Conservation (phyloP, 2,888 invertebrate genomes). For the Megaustenia siamemsis region DNA sequence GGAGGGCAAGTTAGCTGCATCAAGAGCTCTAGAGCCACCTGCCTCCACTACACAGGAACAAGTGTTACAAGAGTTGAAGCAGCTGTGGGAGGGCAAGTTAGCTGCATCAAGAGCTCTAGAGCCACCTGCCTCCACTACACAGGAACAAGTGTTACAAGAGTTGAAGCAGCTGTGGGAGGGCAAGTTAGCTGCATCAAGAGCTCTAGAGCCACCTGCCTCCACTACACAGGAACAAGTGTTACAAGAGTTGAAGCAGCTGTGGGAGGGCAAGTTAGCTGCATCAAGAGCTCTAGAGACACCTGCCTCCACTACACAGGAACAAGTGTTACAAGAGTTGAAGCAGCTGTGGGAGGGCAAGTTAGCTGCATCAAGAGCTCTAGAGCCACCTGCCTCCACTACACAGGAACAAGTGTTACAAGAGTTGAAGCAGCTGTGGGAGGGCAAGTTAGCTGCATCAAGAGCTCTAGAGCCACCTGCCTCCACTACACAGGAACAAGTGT, state of each 20-base stretch:
- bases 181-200: slow-evolving; percentile 92
- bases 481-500: slow-evolving; percentile 70
- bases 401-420: too few relatives aligned
- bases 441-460: slow-evolving; percentile 91
- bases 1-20: slow-evolving; percentile 92
- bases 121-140: slow-evolving; percentile 83
- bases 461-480: slow-evolving; percentile 90
- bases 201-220: slow-evolving; percentile 88
- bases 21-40: slow-evolving; percentile 91
- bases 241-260: too few relatives aligned
- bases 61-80: too few relatives aligned
- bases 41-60: slow-evolving; percentile 81
- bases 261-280: slow-evolving; percentile 93
- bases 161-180: slow-evolving; percentile 93
- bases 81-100: slow-evolving; percentile 93
- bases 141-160: too few relatives aligned
- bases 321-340: too few relatives aligned
- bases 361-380: slow-evolving; percentile 92
- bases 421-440: slow-evolving; percentile 93
- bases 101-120: slow-evolving; percentile 94
- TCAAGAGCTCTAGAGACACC: slow-evolving; percentile 93
- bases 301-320: slow-evolving; percentile 81
- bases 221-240: slow-evolving; percentile 71
- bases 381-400: slow-evolving; percentile 84
- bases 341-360: slow-evolving; percentile 93